Percentiles rank a stretch among this genome's conserved stretches.
These are phyloP conservation scores for Macrocentrus cingulum DNA, from an alignment of 1,140 invertebrate genomes.

Conservation along the genomic window DNA sequence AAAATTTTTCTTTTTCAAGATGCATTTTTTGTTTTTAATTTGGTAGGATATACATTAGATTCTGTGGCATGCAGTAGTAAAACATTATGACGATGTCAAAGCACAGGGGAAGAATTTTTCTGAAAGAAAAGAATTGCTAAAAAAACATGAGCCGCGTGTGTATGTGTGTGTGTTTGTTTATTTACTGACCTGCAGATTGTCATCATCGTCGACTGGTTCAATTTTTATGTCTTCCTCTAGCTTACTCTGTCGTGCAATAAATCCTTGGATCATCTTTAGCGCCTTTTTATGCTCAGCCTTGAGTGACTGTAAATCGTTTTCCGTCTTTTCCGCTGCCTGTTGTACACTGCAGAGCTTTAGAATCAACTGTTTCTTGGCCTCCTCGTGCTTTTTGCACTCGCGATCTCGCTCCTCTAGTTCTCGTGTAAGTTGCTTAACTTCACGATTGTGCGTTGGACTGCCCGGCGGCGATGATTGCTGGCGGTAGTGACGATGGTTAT, in stretches of 20 bases:
- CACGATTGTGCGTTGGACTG: constrained; percentile 40
- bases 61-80: constrained; percentile 41
- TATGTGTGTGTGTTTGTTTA: not conserved
- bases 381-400: constrained; percentile 41
- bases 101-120: constrained; percentile 37
- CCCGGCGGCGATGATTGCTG: constrained; percentile 43
- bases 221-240: constrained; percentile 31
- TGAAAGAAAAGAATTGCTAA: constrained; percentile 48
- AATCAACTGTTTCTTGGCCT: constrained; percentile 46
- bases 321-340: constrained; percentile 34
- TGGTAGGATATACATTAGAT: too few relatives aligned
- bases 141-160: constrained; percentile 24
- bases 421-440: constrained; percentile 32
- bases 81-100: constrained; percentile 32
- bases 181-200: constrained; percentile 48
- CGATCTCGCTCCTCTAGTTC: constrained; percentile 46
- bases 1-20: too few relatives aligned
- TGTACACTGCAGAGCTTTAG: constrained; percentile 45
- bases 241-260: constrained; percentile 46
- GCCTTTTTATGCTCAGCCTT: constrained; percentile 47
- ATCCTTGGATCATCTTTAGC: constrained; percentile 50
- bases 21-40: too few relatives aligned
- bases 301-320: constrained; percentile 45
- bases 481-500: constrained; percentile 43
- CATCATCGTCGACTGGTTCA: constrained; percentile 39